phyloP scores from a whole-genome alignment of 1,140 invertebrate genomes.

The Bradysia coprophila region DNA sequence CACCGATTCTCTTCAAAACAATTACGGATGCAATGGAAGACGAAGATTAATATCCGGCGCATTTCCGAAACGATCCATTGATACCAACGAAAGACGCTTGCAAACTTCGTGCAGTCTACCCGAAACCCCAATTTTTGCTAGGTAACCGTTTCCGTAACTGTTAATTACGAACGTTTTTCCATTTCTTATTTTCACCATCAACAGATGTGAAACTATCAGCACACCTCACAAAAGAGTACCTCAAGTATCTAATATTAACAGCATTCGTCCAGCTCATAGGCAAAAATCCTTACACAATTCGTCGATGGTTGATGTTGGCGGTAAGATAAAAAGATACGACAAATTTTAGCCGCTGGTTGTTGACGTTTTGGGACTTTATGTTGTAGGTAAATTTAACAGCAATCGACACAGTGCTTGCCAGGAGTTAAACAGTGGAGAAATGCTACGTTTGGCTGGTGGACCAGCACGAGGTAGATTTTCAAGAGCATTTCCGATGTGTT shows the following conservation, averaged over 20 bases:
- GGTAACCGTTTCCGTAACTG: too few species aligned
- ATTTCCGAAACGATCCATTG: constrained; percentile 26
- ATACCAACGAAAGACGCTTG: constrained; percentile 33
- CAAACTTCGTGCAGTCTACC: constrained; percentile 66
- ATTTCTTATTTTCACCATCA: too few species aligned
- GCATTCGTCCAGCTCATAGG: constrained; percentile 28
- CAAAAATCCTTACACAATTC: constrained; percentile 39
- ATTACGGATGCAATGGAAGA: constrained; percentile 31
- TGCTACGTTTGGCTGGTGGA: constrained; percentile 53
- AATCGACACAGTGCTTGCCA: constrained; percentile 43
- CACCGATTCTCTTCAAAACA: constrained; percentile 26
- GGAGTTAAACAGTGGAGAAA: constrained; percentile 51
- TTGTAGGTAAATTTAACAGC: constrained; percentile 35
- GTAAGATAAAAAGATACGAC: constrained; percentile 6
- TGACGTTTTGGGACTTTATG: too few species aligned
- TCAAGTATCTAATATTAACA: constrained; percentile 20
- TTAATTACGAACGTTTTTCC: too few species aligned
- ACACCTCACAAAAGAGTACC: constrained; percentile 44
- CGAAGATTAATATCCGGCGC: constrained; percentile 12
- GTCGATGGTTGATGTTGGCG: constrained; percentile 19
- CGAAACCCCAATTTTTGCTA: constrained; percentile 64
- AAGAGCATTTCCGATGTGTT: too few species aligned
- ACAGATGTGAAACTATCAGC: constrained; percentile 48
- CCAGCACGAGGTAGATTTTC: constrained; percentile 60
- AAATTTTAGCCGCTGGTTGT: neutral